Base-by-base conservation (phyloP, 2,113 vertebrate genomes). In the Micronycteris hirsuta region DNA sequence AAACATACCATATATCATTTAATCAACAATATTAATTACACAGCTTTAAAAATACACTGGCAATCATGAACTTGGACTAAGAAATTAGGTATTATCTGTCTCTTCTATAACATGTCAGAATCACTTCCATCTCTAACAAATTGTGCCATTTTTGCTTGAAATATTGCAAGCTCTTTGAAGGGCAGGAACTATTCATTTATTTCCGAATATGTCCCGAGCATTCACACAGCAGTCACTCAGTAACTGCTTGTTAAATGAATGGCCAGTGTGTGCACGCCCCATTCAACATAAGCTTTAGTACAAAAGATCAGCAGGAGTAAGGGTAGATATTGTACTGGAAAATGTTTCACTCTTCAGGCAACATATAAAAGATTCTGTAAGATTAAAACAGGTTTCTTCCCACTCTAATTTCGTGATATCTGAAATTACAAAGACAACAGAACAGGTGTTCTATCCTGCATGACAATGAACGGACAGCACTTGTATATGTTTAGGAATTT, bases 51-150 rank as follows among this genome's bases (percentile, higher is more conserved):
- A 89, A 31, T 54, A 81, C 16, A 86, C 9, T 26, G 73, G 65
- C 94, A 84, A 93, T 65, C n/a, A 81, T 33, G 10, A 96, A 83
- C 28, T 91, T 83, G 84, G 2, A 87, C 45, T 78, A 47, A 90
- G 47, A 97, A 96, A 89, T 89, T 68, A 78, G 68, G 15, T 54
- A 93, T 71, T 71, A 94, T 1, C n/a, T 85, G 7, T 71, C 19
- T 67, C n/a, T 47, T 88, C 43, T 58, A 74, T 94, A 84, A 86
- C 58, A 73, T 76, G 13, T 87, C 22, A 89, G 28, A 91, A 82
- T 74, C 52, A 77, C 41, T 92, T 67, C 94, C 87, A 78, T 77
- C 13, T 86, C 38, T 77, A 92, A 87, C 2, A 78, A 84, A 24
- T 16, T 47, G 31, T 26, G 17, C 38, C n/a, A 83, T 74, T 85